Base-by-base conservation (phyloP, 2,113 vertebrate species). In the Pluvialis apricaria region DNA sequence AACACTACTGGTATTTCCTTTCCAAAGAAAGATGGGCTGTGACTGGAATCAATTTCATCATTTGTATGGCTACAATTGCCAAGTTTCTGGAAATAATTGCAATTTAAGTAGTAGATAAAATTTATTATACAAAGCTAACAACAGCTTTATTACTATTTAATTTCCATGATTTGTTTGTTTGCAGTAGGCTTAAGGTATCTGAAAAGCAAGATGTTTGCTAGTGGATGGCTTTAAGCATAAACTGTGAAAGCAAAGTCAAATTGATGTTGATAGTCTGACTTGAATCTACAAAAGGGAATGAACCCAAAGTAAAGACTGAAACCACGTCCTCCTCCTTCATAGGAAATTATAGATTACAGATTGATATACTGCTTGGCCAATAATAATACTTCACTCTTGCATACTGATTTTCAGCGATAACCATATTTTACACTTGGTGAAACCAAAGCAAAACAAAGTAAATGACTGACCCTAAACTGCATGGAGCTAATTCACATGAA, bases 11-110 rank as follows among this genome's bases (percentile, higher is more conserved):
- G 92, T 94, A 97, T 97, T 98, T 97, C 95, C 88, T 97, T 97
- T 96, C 95, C 92, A 96, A 87, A 97, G 95, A 97, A 97, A 95
- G 93, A 97, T 80, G 72, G 85, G 77, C 94, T 73, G 60, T 76
- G 80, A 96, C 92, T 97, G 96, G 97, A 98, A 98, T 97, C 75
- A 98, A 94, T 97, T 97, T 97, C 70, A 96, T 96, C 86, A 96
- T 97, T 96, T 97, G 88, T 93, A 93, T 45, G 79, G 86, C 91
- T 96, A 86, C 70, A 94, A 87, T 92, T 94, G 96, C 95, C 96
- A 97, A 94, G 90, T 96, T 97, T 97, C 97, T 97, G 94, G 97
- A 98, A 97, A 94, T 97, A 97, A 98, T 69, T 73, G 91, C 83
- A 68, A 91, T 97, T 97, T 97, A 97, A 98, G 95, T 95, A 96